Evolutionary conservation across 2,888 invertebrate genomes (phyloP).

Genomic region (Synergus itoensis): DNA sequence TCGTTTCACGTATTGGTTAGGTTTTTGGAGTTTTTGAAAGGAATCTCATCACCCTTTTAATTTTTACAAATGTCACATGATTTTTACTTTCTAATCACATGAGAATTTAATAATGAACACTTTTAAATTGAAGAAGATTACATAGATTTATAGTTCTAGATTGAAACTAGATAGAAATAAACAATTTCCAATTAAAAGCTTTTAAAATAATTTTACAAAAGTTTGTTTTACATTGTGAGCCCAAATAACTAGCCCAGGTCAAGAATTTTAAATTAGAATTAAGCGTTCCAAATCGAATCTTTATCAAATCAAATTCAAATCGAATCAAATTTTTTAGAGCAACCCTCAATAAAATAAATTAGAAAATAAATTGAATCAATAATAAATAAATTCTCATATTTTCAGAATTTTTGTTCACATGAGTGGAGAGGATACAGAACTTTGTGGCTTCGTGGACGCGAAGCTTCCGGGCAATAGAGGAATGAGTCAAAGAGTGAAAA

Average conservation of each 20-base stretch:
- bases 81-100: background rate
- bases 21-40: background rate
- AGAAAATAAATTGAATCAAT: background rate
- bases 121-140: too few species aligned
- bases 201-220: background rate
- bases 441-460: conserved; percentile 72
- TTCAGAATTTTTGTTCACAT: conserved; percentile 9
- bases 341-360: too few species aligned
- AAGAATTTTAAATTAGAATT: too few species aligned
- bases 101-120: background rate
- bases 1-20: background rate
- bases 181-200: background rate
- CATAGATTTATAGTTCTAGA: too few species aligned
- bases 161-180: background rate
- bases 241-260: too few species aligned
- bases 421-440: conserved; percentile 60
- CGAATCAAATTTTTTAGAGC: too few species aligned
- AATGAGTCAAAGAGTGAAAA: conserved; percentile 68
- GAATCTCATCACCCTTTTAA: background rate
- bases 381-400: background rate
- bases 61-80: background rate
- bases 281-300: too few species aligned
- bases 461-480: conserved; percentile 69
- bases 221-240: too few species aligned
- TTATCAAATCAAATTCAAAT: too few species aligned